Base-by-base conservation (phyloP, 2,888 invertebrate species). In the Steinernema hermaphroditum region DNA sequence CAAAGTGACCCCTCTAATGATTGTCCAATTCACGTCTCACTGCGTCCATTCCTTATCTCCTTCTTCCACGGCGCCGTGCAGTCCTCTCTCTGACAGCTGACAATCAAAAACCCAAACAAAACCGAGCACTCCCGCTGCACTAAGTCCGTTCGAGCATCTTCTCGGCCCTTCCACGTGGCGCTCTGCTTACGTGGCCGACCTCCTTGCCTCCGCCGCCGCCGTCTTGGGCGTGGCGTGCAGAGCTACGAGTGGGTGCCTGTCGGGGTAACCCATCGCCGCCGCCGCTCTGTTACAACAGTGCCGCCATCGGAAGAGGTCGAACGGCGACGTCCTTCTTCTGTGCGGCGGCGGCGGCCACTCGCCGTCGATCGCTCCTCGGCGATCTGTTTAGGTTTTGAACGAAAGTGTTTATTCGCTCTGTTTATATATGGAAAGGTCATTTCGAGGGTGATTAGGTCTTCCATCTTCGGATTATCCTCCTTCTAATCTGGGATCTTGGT, bases 181-280 rank as follows among this genome's bases (percentile, higher is more conserved):
- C 46, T 24, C 6, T 22, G 54, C 54, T 54, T 54, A 54, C 54
- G 54, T 54, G 54, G 22, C 54, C 54, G 22, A 22, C 27, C 54
- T 54, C 27, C 54, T 54, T 27, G 24, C 54, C 54, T 27, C 54
- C 19, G 46, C 41, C 14, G 14, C 41, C 41, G 41, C 46, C 46
- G 27, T 54, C 54, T 54, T 54, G 54, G 54, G 54, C 54, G 54
- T 54, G 54, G 54, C 54, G 22, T 6, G 24, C 54, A 54, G 6
- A 49, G 49, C 12, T 24, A 19, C 8, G 19, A 2, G 8, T n/a
- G 46, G 19, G 46, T n/a, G 19, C 46, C n/a, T 46, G n/a, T 46
- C 46, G 46, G 46, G 46, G 37, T 12, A 37, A 37, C 37, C 37
- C 37, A 37, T 37, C 37, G n/a, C 46, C 27, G 54, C 54, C 27